Evolutionary conservation across 2,113 vertebrate genomes (phyloP).

Genomic region (Hyla sarda): DNA sequence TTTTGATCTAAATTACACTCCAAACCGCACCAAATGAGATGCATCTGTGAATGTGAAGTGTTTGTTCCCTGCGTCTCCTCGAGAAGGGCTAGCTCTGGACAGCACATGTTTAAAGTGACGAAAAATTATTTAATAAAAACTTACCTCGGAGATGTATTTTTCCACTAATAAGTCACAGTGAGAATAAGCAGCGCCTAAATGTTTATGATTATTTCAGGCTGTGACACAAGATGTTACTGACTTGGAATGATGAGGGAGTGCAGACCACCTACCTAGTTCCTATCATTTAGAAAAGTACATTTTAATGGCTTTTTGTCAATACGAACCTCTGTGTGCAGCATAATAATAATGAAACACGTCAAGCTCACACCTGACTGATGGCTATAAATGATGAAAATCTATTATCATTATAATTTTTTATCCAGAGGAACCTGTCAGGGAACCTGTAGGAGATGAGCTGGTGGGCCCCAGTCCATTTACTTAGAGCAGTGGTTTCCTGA

Average conservation of each 20-base stretch:
- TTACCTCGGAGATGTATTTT: constrained; percentile 88
- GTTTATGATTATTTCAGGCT: constrained; percentile 76
- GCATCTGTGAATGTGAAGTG: constrained; percentile 97
- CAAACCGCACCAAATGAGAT: constrained; percentile 99
- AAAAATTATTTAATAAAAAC: constrained; percentile 90
- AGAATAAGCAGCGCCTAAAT: constrained; percentile 80
- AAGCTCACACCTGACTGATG: neutral
- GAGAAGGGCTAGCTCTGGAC: constrained; percentile 86
- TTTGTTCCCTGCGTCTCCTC: constrained; percentile 83
- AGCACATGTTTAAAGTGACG: constrained; percentile 94
- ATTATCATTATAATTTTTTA: neutral
- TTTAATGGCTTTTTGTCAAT: constrained; percentile 68
- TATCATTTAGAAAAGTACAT: constrained; percentile 64
- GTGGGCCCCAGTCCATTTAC: neutral
- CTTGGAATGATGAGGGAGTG: constrained; percentile 50
- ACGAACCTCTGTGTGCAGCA: neutral
- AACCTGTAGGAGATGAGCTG: neutral
- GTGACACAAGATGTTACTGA: constrained; percentile 68
- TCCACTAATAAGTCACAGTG: constrained; percentile 85
- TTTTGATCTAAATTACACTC: constrained; percentile 99
- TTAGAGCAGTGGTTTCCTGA: neutral
- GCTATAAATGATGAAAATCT: neutral
- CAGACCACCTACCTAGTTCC: constrained; percentile 63
- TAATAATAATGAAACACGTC: neutral
- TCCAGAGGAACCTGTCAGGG: neutral